Evolutionary conservation across 2,888 invertebrate species (phyloP).

Genomic region (Leptopterna dolabrata): DNA sequence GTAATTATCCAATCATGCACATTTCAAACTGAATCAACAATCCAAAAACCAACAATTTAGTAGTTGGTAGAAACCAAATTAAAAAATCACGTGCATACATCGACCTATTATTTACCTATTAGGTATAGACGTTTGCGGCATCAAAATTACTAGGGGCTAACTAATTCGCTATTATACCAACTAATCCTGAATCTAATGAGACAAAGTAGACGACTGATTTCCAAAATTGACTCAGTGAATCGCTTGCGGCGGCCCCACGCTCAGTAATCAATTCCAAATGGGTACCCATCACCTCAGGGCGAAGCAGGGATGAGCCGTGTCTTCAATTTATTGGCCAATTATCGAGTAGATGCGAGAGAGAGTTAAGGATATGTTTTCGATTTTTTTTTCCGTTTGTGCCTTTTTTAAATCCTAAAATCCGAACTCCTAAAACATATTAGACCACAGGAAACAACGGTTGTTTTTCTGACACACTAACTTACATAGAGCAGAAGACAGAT

Average conservation of each 20-base stretch:
- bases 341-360: not conserved
- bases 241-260: not conserved
- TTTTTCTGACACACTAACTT: constrained; percentile 14
- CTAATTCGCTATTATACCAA: not conserved
- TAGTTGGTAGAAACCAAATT: too few species aligned
- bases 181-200: not conserved
- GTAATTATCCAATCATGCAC: too few species aligned
- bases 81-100: too few species aligned
- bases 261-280: constrained; percentile 13
- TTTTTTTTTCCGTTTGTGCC: not conserved
- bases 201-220: not conserved
- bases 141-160: too few species aligned
- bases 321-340: constrained; percentile 20
- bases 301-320: not conserved
- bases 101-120: too few species aligned
- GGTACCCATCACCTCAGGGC: not conserved
- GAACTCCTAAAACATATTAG: not conserved
- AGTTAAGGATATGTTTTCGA: not conserved
- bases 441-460: not conserved
- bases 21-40: too few species aligned
- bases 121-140: too few species aligned
- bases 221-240: not conserved
- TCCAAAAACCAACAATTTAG: too few species aligned
- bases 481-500: not conserved
- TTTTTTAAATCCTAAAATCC: not conserved